A percentile compares a stretch with the other conserved stretches of the same genome.
These are phyloP conservation scores for Penaeus japonicus DNA, from an alignment of 1,140 invertebrate species.

Conservation along the genomic window DNA sequence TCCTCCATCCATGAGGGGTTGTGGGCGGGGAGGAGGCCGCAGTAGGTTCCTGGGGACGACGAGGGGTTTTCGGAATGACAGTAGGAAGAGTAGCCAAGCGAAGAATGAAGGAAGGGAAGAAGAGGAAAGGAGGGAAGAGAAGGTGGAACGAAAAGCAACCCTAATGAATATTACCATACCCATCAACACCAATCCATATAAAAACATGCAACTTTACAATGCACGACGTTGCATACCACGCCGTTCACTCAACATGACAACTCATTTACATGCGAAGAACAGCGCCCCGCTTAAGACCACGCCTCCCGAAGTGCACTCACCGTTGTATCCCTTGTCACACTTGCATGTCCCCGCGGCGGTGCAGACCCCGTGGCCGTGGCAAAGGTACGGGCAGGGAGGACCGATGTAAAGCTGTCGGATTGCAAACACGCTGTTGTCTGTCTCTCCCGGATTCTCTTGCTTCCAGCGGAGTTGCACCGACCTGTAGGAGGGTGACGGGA, in stretches of 20 bases:
- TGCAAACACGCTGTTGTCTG: conserved; percentile 62
- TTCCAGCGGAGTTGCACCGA: conserved; percentile 30
- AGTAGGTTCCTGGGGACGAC: conserved; percentile 30
- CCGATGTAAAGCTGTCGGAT: conserved; percentile 67
- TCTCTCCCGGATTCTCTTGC: conserved; percentile 25
- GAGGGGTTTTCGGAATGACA: background rate
- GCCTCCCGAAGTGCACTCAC: conserved; percentile 45
- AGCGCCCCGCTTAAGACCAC: no score
- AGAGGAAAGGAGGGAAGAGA: background rate
- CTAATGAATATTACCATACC: no score
- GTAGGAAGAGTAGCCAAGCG: no score
- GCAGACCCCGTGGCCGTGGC: conserved; percentile 66
- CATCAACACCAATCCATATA: no score
- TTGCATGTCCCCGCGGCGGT: conserved; percentile 63
- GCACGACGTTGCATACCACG: no score
- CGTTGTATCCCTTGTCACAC: conserved; percentile 64
- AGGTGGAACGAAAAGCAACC: no score
- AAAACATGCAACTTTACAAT: no score
- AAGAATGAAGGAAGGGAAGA: no score
- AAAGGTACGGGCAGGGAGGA: conserved; percentile 65
- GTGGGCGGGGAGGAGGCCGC: conserved; percentile 26
- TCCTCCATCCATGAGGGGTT: conserved; percentile 28
- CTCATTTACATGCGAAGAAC: no score
- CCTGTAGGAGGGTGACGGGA: conserved; percentile 49
- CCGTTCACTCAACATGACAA: no score